Conservation (phyloP, 1,140 invertebrate genomes). For the Cyrtorhinus lividipennis region DNA sequence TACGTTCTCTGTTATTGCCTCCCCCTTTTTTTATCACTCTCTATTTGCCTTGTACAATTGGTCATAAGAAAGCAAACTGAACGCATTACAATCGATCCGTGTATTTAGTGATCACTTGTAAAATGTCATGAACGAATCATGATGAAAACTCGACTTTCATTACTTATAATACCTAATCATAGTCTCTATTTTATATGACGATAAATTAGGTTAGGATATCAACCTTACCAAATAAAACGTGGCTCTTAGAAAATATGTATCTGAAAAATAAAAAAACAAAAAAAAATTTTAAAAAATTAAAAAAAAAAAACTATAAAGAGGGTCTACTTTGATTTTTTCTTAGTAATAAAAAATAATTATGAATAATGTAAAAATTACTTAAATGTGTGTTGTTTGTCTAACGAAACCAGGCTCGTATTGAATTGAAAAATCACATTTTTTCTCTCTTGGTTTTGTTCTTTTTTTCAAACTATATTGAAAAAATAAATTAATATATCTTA, state of each 20-base stretch:
- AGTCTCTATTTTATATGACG: not conserved
- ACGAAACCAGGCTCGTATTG: not conserved
- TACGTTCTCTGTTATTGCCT: not conserved
- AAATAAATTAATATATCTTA: not conserved
- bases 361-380: constrained; percentile 8
- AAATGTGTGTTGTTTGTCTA: not conserved
- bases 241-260: constrained; percentile 4
- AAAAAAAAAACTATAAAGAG: too few relatives aligned
- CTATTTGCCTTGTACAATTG: not conserved
- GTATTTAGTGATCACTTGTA: too few relatives aligned
- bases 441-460: not conserved
- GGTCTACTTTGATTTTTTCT: constrained; percentile 6
- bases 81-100: too few relatives aligned
- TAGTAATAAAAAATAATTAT: constrained; percentile 1
- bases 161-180: not conserved
- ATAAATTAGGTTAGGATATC: constrained; percentile 9
- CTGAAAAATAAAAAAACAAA: not conserved
- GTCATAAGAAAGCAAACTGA: not conserved
- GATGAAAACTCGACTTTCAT: not conserved
- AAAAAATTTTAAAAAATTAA: not conserved
- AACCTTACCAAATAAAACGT: not conserved
- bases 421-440: not conserved
- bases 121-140: too few relatives aligned
- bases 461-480: not conserved
- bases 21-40: not conserved